Percentiles rank a stretch among this genome's conserved stretches.
phyloP scores from a whole-genome alignment of 2,888 invertebrate genomes.

The Perizoma affinitatum region DNA sequence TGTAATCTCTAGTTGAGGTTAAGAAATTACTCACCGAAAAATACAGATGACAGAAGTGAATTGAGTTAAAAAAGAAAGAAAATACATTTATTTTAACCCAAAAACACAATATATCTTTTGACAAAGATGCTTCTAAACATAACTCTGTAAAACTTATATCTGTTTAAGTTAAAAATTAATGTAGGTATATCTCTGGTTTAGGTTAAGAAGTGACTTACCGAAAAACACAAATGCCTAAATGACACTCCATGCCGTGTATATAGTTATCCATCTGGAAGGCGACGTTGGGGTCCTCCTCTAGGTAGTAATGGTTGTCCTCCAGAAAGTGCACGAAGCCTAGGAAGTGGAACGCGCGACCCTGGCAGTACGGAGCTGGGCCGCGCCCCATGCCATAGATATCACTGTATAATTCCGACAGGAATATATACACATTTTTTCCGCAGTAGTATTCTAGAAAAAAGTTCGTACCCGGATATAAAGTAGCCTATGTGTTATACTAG shows the following conservation, averaged over 20 bases:
- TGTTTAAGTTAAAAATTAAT: no score
- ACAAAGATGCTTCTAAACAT: no score
- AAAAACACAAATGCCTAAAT: constrained; percentile 68
- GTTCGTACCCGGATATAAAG: no score
- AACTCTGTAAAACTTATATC: no score
- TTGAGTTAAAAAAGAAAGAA: no score
- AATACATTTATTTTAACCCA: no score
- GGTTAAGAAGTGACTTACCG: constrained; percentile 51
- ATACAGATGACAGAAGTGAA: no score
- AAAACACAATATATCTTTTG: no score
- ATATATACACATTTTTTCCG: constrained; percentile 73
- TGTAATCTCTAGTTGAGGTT: no score
- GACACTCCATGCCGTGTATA: constrained; percentile 74
- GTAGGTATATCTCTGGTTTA: no score
- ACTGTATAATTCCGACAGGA: constrained; percentile 72
- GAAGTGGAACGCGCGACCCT: constrained; percentile 68
- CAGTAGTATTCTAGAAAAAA: constrained; percentile 67
- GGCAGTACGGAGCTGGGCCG: constrained; percentile 66
- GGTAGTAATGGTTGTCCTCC: constrained; percentile 67
- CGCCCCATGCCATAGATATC: constrained; percentile 75
- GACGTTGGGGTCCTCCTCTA: constrained; percentile 70
- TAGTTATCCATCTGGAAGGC: constrained; percentile 72
- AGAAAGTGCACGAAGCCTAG: constrained; percentile 71
- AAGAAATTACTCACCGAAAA: neutral
- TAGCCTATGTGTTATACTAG: no score